Evolutionary conservation across 2,113 vertebrate genomes (phyloP), one percentile per base, ranked within the genome.

Genomic region (Alouatta palliata): DNA sequence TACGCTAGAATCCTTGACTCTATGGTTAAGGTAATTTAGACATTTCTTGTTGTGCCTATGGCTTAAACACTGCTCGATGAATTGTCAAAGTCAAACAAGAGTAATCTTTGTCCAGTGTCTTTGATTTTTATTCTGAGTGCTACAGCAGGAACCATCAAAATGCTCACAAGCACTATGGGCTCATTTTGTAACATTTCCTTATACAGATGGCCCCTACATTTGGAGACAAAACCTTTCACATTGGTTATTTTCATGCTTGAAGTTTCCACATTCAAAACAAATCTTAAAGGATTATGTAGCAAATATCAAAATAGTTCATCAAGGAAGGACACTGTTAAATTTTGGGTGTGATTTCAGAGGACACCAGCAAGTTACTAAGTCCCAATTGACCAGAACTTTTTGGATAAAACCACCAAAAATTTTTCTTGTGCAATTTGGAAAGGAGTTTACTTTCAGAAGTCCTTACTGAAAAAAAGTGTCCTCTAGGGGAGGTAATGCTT

Each of bases 121-220:
- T 64, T 90, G 64, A 88, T 45, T 91, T 88, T 88, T 54, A 37
- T 87, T 85, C 12, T 95, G 87, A 91, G 2, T 75, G 35, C 86
- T 91, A 40, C 17, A 47, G 16, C 37, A 87, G 56, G 27, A 80
- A 47, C n/a, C 27, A 52, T 12, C 7, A 13, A 30, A 85, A 71
- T 2, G 0, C 17, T 77, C 21, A 64, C 37, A 83, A 79, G 64
- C 6, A 8, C 94, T 71, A 35, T 32, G n/a, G 16, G 32, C 52
- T 92, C 49, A 19, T 94, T 96, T 76, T 32, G 45, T 85, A 81
- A 81, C 43, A 64, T 73, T 82, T 93, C 30, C 49, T 89, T 25
- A 76, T 23, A 75, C 1, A 86, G 2, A 47, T 56, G 4, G 7
- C 37, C 25, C 25, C 79, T 96, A 79, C 47, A 43, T 82, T 81